Evolutionary conservation across 2,113 vertebrate species (phyloP), one percentile per base, ranked within the genome.

Genomic region (Rhinopomastus cyanomelas): DNA sequence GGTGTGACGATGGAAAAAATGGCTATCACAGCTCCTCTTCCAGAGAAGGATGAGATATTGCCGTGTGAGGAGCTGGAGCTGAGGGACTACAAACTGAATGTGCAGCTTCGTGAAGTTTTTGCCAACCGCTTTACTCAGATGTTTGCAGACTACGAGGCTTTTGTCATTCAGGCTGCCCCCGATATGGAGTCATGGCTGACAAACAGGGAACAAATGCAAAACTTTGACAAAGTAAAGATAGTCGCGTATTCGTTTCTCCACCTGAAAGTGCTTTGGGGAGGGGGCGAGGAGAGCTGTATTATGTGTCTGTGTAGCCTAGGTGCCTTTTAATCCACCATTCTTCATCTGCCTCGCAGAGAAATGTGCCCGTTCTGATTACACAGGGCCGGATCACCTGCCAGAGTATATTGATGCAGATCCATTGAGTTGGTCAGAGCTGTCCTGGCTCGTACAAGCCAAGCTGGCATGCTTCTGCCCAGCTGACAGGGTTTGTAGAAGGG

Each of bases 101-200:
- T 99, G 62, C 98, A 99, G 95, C 97, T 99, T 49, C 98, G 99
- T 13, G 99, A 99, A 93, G 98, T 99, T 93, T 99, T 99, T 2
- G 98, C 98, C 19, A 98, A 97, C 81, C 98, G 98, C 62, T 99
- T 99, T 79, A 97, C 98, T 0, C 98, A 98, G 96, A 98, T 99
- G 97, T 99, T 99, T 8, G 97, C 98, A 1, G 98, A 98, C 88
- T 99, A 99, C 2, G 99, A 99, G 90, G 98, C 98, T 2, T 99
- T 99, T 12, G 98, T 99, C 94, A 98, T 99, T 92, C 98, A 99
- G 93, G 98, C 98, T 8, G 97, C 98, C 20, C 97, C 98, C 2
- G 98, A 99, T 94, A 96, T 99, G 97, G 99, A 99, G 75, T 98
- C 99, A 1, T 99, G 99, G 99, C 97, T 99, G 78, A 99, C 98